Evolutionary conservation across 2,797 vertebrate species (phyloP).

Genomic region (Lindbergichthys nudifrons): DNA sequence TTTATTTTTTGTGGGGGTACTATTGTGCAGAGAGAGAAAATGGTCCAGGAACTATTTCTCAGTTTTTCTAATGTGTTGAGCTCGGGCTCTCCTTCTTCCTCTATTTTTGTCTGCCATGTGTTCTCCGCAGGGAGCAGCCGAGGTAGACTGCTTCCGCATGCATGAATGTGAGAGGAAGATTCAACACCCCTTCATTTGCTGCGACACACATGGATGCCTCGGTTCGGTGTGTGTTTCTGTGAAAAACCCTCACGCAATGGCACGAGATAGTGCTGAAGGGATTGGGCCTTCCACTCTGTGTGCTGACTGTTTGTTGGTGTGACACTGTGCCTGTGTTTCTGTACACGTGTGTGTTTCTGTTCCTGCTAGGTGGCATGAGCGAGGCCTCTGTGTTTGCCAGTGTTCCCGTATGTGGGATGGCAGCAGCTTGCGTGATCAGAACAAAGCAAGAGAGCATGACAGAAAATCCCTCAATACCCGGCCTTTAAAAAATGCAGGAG

Average conservation of each 20-base stretch:
- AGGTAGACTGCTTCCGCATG: constrained; percentile 70
- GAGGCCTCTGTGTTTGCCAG: constrained; percentile 56
- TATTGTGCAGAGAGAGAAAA: constrained; percentile 14
- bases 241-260: constrained; percentile 62
- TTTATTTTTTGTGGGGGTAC: neutral
- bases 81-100: constrained; percentile 56
- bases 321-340: constrained; percentile 27
- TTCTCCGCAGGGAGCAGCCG: constrained; percentile 56
- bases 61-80: constrained; percentile 50
- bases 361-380: constrained; percentile 51
- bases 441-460: constrained; percentile 88
- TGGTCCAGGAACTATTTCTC: constrained; percentile 50
- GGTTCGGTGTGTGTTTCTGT: constrained; percentile 55
- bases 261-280: constrained; percentile 36
- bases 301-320: constrained; percentile 31
- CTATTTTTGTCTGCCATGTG: constrained; percentile 71
- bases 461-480: constrained; percentile 92
- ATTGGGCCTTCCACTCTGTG: constrained; percentile 17
- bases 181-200: constrained; percentile 59
- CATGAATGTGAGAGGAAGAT: constrained; percentile 68
- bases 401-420: constrained; percentile 80
- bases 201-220: constrained; percentile 58
- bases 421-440: constrained; percentile 89
- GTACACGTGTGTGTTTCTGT: constrained; percentile 37
- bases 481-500: constrained; percentile 95